phyloP scores from a whole-genome alignment of 2,888 invertebrate genomes.

The Steromphala cineraria region DNA sequence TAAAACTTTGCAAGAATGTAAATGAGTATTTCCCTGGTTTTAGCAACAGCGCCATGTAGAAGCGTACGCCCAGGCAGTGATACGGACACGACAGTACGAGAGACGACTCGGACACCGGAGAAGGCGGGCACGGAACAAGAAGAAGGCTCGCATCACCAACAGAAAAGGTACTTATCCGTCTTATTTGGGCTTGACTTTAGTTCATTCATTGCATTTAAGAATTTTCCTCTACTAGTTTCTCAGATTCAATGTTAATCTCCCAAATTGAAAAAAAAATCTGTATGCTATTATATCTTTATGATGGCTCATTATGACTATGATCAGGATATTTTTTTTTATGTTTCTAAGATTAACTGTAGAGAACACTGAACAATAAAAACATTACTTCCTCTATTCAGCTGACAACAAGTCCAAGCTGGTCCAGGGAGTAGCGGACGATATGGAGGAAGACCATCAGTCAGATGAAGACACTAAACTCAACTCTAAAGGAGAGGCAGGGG shows the following conservation, averaged over 20 bases:
- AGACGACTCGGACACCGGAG: conserved; percentile 64
- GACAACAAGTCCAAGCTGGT: conserved; percentile 46
- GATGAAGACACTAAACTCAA: conserved; percentile 27
- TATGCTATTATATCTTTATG: too few relatives aligned
- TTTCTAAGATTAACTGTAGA: too few relatives aligned
- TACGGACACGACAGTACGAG: conserved; percentile 71
- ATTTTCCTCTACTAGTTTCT: too few relatives aligned
- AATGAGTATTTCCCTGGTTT: not conserved
- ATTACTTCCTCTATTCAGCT: too few relatives aligned
- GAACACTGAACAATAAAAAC: too few relatives aligned
- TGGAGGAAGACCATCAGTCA: conserved; percentile 46
- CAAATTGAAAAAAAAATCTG: too few relatives aligned
- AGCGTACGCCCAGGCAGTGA: conserved; percentile 65
- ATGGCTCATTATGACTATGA: too few relatives aligned
- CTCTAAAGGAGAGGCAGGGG: not conserved
- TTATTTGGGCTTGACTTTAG: too few relatives aligned
- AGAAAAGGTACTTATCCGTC: not conserved
- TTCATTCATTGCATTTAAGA: too few relatives aligned
- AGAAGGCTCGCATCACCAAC: not conserved
- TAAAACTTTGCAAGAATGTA: not conserved
- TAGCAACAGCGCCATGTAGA: conserved; percentile 53
- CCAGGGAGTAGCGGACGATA: conserved; percentile 65
- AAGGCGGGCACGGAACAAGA: conserved; percentile 36
- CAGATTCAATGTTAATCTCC: too few relatives aligned
- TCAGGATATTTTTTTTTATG: too few relatives aligned